Conservation (phyloP, 2,888 invertebrate species). For the Macaria liturata region DNA sequence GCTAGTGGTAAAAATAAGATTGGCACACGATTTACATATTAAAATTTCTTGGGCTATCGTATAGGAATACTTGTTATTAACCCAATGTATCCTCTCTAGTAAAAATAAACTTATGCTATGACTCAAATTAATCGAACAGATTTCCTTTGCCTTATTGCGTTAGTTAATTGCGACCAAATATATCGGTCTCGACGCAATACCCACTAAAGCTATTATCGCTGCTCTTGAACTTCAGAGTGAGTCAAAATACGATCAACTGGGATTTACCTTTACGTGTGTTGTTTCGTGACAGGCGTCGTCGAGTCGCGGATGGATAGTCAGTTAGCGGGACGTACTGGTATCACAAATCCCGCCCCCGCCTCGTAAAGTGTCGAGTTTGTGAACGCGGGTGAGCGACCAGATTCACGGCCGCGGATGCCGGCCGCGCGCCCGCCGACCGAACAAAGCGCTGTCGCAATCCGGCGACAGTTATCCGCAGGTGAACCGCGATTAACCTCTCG, state of each 20-base stretch:
- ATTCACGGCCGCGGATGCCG: constrained; percentile 59
- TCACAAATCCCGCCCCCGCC: constrained; percentile 65
- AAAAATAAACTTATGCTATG: too few relatives aligned
- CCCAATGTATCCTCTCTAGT: too few relatives aligned
- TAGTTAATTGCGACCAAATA: too few relatives aligned
- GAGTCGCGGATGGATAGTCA: constrained; percentile 56
- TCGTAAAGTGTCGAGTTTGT: constrained; percentile 65
- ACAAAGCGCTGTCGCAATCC: constrained; percentile 57
- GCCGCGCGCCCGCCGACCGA: constrained; percentile 42
- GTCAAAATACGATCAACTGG: constrained; percentile 33
- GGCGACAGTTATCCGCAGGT: constrained; percentile 70
- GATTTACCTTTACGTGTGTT: constrained; percentile 42
- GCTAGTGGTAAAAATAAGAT: too few relatives aligned
- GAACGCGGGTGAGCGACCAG: constrained; percentile 71
- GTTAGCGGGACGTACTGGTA: constrained; percentile 59
- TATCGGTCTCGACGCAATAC: constrained; percentile 3
- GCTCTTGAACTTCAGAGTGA: constrained; percentile 35
- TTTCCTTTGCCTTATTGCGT: too few relatives aligned
- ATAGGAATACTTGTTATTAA: too few relatives aligned
- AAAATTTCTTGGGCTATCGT: too few relatives aligned
- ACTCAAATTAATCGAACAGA: too few relatives aligned
- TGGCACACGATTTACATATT: too few relatives aligned
- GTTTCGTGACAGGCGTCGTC: constrained; percentile 45
- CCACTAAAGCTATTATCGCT: constrained; percentile 27
- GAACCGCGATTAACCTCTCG: constrained; percentile 73